Conservation (phyloP, 2,888 invertebrate species). For the Pandemis cinnamomeana region DNA sequence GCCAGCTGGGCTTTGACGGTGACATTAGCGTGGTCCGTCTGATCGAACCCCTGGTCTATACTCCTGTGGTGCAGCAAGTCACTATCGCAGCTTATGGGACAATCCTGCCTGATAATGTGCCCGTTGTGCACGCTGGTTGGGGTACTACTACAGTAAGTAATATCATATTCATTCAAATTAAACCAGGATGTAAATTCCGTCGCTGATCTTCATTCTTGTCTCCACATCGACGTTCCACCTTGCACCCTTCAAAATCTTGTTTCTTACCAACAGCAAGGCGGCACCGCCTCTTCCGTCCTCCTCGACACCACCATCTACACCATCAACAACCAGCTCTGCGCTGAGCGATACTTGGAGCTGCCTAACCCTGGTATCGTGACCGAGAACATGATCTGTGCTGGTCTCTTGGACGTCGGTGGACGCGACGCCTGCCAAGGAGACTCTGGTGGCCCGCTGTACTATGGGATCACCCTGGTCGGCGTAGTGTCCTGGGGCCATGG, state of each 20-base stretch:
- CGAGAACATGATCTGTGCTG: slow-evolving; percentile 68
- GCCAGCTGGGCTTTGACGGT: slow-evolving; percentile 48
- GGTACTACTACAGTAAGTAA: slow-evolving; percentile 56
- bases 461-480: slow-evolving; percentile 65
- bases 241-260: too few relatives aligned
- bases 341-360: slow-evolving; percentile 51
- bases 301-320: slow-evolving; percentile 60
- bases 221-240: too few relatives aligned
- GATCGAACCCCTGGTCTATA: slow-evolving; percentile 44
- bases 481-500: slow-evolving; percentile 77
- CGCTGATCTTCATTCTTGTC: too few relatives aligned
- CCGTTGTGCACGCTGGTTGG: slow-evolving; percentile 64
- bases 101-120: slow-evolving; percentile 49
- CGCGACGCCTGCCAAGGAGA: slow-evolving; percentile 64
- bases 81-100: slow-evolving; percentile 48
- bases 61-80: slow-evolving; percentile 49
- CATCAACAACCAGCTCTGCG: slow-evolving; percentile 58
- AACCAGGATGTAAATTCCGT: too few relatives aligned
- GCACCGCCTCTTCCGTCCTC: slow-evolving; percentile 49
- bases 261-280: slow-evolving; percentile 49
- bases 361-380: slow-evolving; percentile 50
- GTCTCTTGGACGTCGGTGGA: slow-evolving; percentile 51
- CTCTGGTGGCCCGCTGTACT: slow-evolving; percentile 73
- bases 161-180: too few relatives aligned
- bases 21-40: slow-evolving; percentile 60